Percentiles rank a stretch among this genome's conserved stretches.
Evolutionary conservation across 2,888 invertebrate species (phyloP).

Genomic region (Dolomedes plantarius): DNA sequence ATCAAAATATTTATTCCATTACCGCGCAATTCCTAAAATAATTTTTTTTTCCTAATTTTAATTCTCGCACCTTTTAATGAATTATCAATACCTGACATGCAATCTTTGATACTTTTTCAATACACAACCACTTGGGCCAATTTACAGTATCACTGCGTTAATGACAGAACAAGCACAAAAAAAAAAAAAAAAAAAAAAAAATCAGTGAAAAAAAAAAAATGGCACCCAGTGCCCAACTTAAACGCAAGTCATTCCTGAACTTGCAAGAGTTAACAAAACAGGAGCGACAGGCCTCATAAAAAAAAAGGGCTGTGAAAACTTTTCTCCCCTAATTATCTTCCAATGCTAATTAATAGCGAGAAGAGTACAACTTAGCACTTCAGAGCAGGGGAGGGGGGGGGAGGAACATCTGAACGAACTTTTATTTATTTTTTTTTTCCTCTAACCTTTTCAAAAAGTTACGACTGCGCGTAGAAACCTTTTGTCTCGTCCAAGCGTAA

Average conservation of each 20-base stretch:
- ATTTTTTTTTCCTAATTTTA: not conserved
- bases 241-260: constrained; percentile 46
- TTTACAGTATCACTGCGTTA: constrained; percentile 30
- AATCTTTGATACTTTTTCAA: constrained; percentile 1
- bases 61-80: not conserved
- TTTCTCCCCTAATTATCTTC: constrained; percentile 64
- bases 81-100: not conserved
- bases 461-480: constrained; percentile 48
- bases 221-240: constrained; percentile 11
- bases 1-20: not conserved
- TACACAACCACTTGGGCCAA: constrained; percentile 2
- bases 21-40: not conserved
- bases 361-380: constrained; percentile 50
- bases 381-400: not conserved
- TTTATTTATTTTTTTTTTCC: constrained; percentile 23
- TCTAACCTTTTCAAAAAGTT: constrained; percentile 36
- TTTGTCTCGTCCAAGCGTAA: constrained; percentile 61
- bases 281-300: constrained; percentile 22
- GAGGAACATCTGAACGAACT: constrained; percentile 29
- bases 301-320: constrained; percentile 52
- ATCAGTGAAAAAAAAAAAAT: constrained; percentile 6
- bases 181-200: constrained; percentile 39
- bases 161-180: constrained; percentile 48
- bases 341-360: constrained; percentile 67
- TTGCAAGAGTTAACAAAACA: constrained; percentile 58